Conservation (phyloP, 1,140 invertebrate species). For the Achroia grisella region DNA sequence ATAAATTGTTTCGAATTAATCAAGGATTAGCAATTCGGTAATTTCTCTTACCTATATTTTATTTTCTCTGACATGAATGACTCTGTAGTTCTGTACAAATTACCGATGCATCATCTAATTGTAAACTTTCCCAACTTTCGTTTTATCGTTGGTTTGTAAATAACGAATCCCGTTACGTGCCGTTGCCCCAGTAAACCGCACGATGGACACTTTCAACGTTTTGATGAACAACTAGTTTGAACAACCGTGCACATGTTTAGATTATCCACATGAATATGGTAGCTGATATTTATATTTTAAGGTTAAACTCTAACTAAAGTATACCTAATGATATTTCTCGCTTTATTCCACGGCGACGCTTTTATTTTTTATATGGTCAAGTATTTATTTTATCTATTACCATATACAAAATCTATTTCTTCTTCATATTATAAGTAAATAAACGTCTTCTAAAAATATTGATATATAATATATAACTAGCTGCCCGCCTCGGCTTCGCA, state of each 20-base stretch:
- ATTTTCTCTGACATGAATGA: conserved; percentile 6
- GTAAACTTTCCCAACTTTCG: conserved; percentile 60
- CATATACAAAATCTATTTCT: no score
- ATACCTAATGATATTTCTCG: no score
- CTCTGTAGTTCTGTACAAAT: conserved; percentile 10
- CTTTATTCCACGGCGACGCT: no score
- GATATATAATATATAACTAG: no score
- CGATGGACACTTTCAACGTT: conserved; percentile 6
- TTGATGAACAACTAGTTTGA: conserved; percentile 1
- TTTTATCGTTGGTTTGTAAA: conserved; percentile 37
- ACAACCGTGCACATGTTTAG: background rate
- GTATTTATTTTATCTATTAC: no score
- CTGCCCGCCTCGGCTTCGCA: no score
- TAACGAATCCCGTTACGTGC: conserved; percentile 39
- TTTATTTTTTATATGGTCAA: no score
- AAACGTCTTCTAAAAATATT: no score
- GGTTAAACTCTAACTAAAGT: background rate
- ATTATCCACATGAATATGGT: background rate
- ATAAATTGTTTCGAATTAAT: no score
- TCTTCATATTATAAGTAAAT: no score
- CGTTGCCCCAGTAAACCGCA: conserved; percentile 44
- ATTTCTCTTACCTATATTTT: no score
- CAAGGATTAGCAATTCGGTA: no score
- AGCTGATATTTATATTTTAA: background rate
- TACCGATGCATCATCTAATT: conserved; percentile 31